Conservation (phyloP, 2,797 vertebrate species). For the Chelidonichthys spinosus region DNA sequence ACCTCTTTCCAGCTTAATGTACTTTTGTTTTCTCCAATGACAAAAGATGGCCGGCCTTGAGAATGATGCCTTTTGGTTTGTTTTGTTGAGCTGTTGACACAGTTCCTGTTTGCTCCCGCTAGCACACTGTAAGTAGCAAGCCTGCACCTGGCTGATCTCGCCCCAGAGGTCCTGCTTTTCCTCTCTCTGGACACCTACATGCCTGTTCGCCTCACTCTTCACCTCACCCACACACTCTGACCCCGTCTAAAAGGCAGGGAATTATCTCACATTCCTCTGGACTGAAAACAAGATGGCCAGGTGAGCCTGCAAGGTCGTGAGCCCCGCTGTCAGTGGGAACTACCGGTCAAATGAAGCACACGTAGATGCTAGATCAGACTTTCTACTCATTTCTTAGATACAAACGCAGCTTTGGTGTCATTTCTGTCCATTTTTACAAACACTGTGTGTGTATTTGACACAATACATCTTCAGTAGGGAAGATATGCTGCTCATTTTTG, state of each 20-base stretch:
- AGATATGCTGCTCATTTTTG: conserved; percentile 43
- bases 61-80: conserved; percentile 35
- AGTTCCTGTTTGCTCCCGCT: conserved; percentile 35
- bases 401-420: background rate
- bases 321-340: conserved; percentile 24
- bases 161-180: conserved; percentile 44
- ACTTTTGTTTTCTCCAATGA: conserved; percentile 24
- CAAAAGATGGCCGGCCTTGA: conserved; percentile 39
- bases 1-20: conserved; percentile 23
- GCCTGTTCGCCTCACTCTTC: conserved; percentile 58
- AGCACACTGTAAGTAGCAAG: conserved; percentile 20
- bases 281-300: conserved; percentile 52
- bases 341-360: conserved; percentile 5
- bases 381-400: background rate
- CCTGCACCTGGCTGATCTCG: conserved; percentile 68
- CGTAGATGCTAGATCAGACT: background rate
- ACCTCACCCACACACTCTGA: conserved; percentile 54
- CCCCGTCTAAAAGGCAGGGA: conserved; percentile 45
- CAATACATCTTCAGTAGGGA: conserved; percentile 31
- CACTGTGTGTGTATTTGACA: conserved; percentile 8
- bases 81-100: conserved; percentile 47
- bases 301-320: conserved; percentile 59
- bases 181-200: conserved; percentile 52
- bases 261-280: conserved; percentile 72
- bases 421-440: conserved; percentile 29